Conservation (phyloP, 2,113 vertebrate species). For the Festucalex cinctus region DNA sequence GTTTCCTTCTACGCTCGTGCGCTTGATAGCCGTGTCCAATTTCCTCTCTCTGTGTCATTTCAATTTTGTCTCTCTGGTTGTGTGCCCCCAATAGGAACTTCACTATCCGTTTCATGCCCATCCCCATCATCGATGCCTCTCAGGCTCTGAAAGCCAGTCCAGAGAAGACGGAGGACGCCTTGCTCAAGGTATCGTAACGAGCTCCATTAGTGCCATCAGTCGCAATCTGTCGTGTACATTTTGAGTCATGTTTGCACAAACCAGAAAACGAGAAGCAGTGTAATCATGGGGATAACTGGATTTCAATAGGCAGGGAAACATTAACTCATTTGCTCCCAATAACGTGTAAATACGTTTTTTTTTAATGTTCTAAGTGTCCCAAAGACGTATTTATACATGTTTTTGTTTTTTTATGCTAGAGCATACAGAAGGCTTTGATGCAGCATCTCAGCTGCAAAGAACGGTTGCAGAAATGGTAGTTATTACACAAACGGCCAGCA, state of each 20-base stretch:
- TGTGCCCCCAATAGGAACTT: constrained; percentile 80
- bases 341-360: no score
- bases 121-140: constrained; percentile 94
- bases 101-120: constrained; percentile 94
- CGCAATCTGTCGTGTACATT: neutral
- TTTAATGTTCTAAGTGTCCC: no score
- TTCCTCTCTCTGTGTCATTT: neutral
- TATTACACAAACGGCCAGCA: no score
- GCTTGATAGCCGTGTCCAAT: neutral
- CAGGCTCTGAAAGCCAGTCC: constrained; percentile 93
- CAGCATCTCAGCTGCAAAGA: no score
- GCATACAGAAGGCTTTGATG: no score
- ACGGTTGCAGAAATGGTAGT: no score
- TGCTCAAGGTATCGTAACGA: constrained; percentile 82
- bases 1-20: neutral
- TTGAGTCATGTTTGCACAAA: neutral
- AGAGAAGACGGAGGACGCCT: constrained; percentile 93
- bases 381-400: no score
- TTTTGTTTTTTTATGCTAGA: no score
- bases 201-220: neutral
- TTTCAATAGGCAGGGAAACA: neutral
- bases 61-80: constrained; percentile 11
- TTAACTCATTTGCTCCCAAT: no score
- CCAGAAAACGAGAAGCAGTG: neutral
- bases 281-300: neutral